Percentiles rank a stretch among this genome's conserved stretches.
These are phyloP conservation scores for Salminus brasiliensis DNA, from an alignment of 2,113 vertebrate genomes.

Conservation along the genomic window DNA sequence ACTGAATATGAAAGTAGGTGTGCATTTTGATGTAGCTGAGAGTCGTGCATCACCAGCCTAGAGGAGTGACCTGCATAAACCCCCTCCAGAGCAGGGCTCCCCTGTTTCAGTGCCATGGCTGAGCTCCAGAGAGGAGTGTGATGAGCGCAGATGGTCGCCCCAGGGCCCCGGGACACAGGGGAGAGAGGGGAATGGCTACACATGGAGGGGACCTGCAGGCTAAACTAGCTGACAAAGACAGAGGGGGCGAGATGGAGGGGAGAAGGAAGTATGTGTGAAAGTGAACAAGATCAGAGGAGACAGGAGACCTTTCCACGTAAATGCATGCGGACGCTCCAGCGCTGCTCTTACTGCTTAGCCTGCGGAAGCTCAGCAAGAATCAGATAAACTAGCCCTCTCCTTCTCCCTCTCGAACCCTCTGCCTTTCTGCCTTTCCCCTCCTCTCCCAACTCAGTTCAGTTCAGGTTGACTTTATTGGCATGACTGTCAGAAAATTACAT, in stretches of 20 bases:
- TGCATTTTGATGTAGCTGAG: too few species aligned
- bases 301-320: conserved; percentile 68
- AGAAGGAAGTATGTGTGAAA: conserved; percentile 35
- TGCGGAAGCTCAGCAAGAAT: conserved; percentile 28
- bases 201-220: background rate
- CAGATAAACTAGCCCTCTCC: conserved; percentile 1
- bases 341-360: conserved; percentile 58
- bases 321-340: conserved; percentile 59
- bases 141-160: conserved; percentile 5
- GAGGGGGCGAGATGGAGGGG: conserved; percentile 34
- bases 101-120: background rate
- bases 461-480: too few species aligned
- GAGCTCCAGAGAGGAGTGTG: conserved; percentile 7
- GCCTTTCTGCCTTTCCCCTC: conserved; percentile 17
- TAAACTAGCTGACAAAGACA: conserved; percentile 8
- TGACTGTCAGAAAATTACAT: too few species aligned
- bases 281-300: conserved; percentile 64
- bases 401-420: conserved; percentile 41
- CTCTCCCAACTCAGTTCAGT: conserved; percentile 30
- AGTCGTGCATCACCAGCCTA: background rate
- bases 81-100: background rate
- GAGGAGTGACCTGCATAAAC: background rate
- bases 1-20: too few species aligned
- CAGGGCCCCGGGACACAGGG: conserved; percentile 5
- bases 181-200: conserved; percentile 33